Conservation (phyloP, 2,888 invertebrate species). For the Clistopyga incitator region DNA sequence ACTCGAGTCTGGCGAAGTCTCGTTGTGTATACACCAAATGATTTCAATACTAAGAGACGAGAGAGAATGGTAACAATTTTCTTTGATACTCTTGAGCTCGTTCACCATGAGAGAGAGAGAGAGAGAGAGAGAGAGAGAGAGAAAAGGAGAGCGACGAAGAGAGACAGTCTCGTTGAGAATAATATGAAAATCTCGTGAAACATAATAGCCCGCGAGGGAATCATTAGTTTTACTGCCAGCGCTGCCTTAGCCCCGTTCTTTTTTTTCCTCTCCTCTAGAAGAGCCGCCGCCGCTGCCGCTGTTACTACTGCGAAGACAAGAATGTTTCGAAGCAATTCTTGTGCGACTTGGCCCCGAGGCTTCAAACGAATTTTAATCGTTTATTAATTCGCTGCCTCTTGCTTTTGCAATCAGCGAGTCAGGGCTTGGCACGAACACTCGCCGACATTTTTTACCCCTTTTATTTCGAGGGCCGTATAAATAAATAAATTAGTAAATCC, state of each 20-base stretch:
- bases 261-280: conserved; percentile 42
- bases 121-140: conserved; percentile 5
- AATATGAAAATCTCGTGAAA: conserved; percentile 42
- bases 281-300: conserved; percentile 1
- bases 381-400: conserved; percentile 25
- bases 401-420: conserved; percentile 30
- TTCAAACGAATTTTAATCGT: conserved; percentile 46
- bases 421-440: background rate
- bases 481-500: too few relatives aligned
- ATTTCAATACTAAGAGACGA: conserved; percentile 16
- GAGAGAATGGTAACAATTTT: conserved; percentile 31
- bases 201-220: conserved; percentile 61
- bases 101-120: conserved; percentile 19
- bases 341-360: conserved; percentile 24
- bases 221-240: conserved; percentile 68
- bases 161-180: conserved; percentile 34
- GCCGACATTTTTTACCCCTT: background rate
- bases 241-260: conserved; percentile 70
- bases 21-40: conserved; percentile 4
- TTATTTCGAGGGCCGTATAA: background rate
- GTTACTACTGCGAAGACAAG: conserved; percentile 17
- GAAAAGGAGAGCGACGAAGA: background rate
- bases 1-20: conserved; percentile 7
- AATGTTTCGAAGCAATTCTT: conserved; percentile 30
- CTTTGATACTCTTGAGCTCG: conserved; percentile 32